A percentile compares a stretch with the other conserved stretches of the same genome.
These are phyloP conservation scores for Esox niger DNA, from an alignment of 2,113 vertebrate genomes.

Conservation along the genomic window DNA sequence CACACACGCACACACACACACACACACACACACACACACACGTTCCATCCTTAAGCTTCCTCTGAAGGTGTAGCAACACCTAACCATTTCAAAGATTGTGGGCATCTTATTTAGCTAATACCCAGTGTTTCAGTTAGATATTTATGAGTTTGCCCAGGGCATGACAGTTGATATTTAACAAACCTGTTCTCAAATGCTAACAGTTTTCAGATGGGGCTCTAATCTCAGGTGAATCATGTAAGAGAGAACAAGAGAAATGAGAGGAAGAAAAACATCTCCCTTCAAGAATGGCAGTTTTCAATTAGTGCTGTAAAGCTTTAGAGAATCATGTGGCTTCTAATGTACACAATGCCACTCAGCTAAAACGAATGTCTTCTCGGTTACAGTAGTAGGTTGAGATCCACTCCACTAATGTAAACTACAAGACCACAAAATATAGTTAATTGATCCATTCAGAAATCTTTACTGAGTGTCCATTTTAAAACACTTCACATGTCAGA, in stretches of 20 bases:
- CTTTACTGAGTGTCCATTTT: slow-evolving; percentile 1
- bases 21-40: no score
- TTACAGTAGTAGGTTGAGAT: slow-evolving; percentile 22
- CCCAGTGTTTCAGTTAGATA: no score
- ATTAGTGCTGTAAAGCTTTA: slow-evolving; percentile 3
- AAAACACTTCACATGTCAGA: neutral
- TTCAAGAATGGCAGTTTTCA: neutral
- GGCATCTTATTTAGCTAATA: no score
- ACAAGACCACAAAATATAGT: slow-evolving; percentile 27
- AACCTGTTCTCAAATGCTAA: no score
- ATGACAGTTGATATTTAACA: no score
- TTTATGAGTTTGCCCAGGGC: no score
- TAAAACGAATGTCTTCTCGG: slow-evolving; percentile 32
- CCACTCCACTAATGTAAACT: neutral
- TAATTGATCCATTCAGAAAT: slow-evolving; percentile 1
- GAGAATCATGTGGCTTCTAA: slow-evolving; percentile 18
- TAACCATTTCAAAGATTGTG: no score
- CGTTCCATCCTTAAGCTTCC: no score
- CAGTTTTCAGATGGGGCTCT: no score
- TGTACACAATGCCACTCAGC: slow-evolving; percentile 38
- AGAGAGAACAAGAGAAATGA: slow-evolving; percentile 1
- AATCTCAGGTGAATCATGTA: no score
- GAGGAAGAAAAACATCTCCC: neutral
- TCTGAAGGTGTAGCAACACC: no score
- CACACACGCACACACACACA: no score